Base-by-base conservation (phyloP, 2,113 vertebrate species). In the Centropus unirufus region DNA sequence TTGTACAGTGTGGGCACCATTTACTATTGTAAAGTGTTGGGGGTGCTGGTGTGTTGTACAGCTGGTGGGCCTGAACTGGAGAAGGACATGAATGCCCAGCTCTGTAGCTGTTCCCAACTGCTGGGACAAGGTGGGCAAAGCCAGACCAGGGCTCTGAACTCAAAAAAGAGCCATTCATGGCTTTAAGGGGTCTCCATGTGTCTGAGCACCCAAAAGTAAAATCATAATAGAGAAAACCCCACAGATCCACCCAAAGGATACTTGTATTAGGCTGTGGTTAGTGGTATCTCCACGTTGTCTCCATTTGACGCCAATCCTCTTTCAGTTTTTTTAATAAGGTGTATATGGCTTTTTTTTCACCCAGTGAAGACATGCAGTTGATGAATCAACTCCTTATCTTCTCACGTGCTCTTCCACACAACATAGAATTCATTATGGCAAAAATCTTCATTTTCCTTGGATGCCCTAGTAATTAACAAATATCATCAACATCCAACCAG, bases 71-170 rank as follows among this genome's bases (percentile, higher is more conserved):
- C 29, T 16, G 26, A 64, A 15, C n/a, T 70, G 17, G n/a, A 54
- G 44, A 36, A 47, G 46, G 26, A 24, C 4, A 1, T 0, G 0
- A 62, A 46, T 9, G 6, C 29, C 23, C 8, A 19, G 20, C 34
- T 72, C 77, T 54, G 51, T 51, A 49, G 55, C 66, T 5, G 1
- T 54, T 8, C 49, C n/a, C 12, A 19, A 0, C 14, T 51, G 12
- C 68, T 76, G 74, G 11, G 14, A 21, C 16, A 22, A 39, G 26
- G n/a, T 68, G 26, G 20, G 30, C 17, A 70, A 23, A 64, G 26
- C 26, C 34, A 30, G 51, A n/a, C n/a, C 55, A 39, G 39, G 55
- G 32, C 20, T 64, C 7, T 59, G 34, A n/a, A 8, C 30, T 44
- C 5, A 1, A 34, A 49, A 40, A 49, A 30, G 52, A 30, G 14